Base-by-base conservation (phyloP, 2,888 invertebrate genomes). In the Hemicrepidius hirtus region DNA sequence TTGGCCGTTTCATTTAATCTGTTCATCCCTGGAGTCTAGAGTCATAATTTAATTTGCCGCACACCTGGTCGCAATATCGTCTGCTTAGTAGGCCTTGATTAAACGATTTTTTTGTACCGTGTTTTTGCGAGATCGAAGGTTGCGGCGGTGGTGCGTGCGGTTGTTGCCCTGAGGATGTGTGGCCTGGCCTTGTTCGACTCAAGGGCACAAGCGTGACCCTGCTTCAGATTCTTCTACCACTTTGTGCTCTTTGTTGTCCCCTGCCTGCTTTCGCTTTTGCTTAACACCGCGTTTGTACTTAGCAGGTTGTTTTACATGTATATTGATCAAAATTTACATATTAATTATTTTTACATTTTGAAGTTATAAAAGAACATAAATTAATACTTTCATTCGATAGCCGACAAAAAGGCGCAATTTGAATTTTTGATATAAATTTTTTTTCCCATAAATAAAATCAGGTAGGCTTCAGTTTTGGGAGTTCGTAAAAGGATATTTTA, bases 201-300 rank as follows among this genome's bases (percentile, higher is more conserved):
- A 78, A 78, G 78, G 78, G 78, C 76, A 78, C 59, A 74, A 72
- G 62, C 74, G 76, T 75, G 78, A 78, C 78, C 78, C 78, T 77
- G 78, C 78, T 76, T 76, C 67, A 74, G 77, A 76, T 78, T 77
- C 76, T 74, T 65, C 66, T 44, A 57, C 73, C 72, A 75, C 76
- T 68, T 9, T 32, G 69, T 46, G 49, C 55, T 55, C 64, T 67
- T 71, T 71, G 55, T 71, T 67, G 41, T 66, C 46, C 55, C 41
- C 21, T 13, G 62, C 21, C 44, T 18, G 18, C 32, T 49, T 49
- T 49, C 21, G 49, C 49, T 49, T 49, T 49, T 49, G 21, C 44
- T 18, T 18, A 12, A 49, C 20, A 21, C 40, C 40, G 40, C 49
- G 12, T 12, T n/a, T 21, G 32, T n/a, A 53, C 13, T 53, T 53